These are phyloP conservation scores for Hypothenemus hampei DNA, from an alignment of 1,140 invertebrate species.

Conservation along the genomic window DNA sequence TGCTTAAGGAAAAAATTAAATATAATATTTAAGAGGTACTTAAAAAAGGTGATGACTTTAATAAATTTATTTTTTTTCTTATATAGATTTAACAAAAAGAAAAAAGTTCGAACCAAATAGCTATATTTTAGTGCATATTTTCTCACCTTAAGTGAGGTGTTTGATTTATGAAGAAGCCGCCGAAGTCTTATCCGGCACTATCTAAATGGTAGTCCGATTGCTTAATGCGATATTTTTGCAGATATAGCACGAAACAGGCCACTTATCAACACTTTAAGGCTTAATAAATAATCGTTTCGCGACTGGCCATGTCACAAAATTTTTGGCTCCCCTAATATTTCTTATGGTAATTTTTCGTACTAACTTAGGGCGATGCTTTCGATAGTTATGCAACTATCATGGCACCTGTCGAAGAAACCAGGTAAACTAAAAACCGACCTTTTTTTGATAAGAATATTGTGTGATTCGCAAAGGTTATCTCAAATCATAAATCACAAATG, in stretches of 20 bases:
- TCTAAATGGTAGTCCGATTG: slow-evolving; percentile 32
- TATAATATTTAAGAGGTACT: no score
- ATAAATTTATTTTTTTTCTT: no score
- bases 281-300: slow-evolving; percentile 30
- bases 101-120: background rate
- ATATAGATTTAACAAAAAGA: no score
- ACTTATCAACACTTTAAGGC: slow-evolving; percentile 33
- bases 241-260: slow-evolving; percentile 30
- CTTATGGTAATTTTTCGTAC: slow-evolving; percentile 10
- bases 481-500: no score
- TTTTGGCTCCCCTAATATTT: slow-evolving; percentile 10
- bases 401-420: no score
- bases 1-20: no score
- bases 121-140: no score
- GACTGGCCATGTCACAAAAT: slow-evolving; percentile 3
- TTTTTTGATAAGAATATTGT: no score
- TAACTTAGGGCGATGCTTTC: slow-evolving; percentile 13
- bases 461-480: no score
- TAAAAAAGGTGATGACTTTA: no score
- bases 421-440: no score
- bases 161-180: slow-evolving; percentile 31
- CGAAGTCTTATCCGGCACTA: slow-evolving; percentile 33
- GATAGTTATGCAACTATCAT: no score
- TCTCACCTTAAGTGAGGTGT: slow-evolving; percentile 28
- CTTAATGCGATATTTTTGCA: slow-evolving; percentile 33